Base-by-base conservation (phyloP, 2,113 vertebrate genomes). In the Eurystomus gularis region DNA sequence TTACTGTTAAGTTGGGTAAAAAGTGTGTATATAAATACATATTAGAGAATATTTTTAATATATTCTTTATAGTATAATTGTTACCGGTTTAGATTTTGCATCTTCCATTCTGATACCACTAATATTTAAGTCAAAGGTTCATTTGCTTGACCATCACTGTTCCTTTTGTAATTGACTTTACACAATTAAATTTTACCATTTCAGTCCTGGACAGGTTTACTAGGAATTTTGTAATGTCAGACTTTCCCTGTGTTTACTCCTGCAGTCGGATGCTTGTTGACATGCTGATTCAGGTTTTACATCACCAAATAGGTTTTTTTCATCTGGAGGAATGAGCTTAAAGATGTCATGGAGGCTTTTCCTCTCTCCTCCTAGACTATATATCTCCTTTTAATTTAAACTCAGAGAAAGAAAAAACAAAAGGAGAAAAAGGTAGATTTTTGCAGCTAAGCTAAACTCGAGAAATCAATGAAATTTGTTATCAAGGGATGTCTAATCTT, bases 391-490 rank as follows among this genome's bases (percentile, higher is more conserved):
- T 98, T 97, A 98, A 98, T 99, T 98, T 98, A 97, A 97, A 94
- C 95, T 96, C 90, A 62, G 92, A 92, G 97, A 97, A 76, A 93
- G 97, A 97, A 98, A 97, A 96, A 10, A 12, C 13, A 25, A 14
- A 33, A 42, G 96, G 86, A 82, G 96, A 97, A 83, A 92, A 98
- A 97, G 94, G 96, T 95, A 64, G 91, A 96, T 96, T 98, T 98
- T 96, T 98, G 89, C 94, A 97, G 95, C 97, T 97, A 97, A 98
- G 91, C 95, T 96, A 91, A 93, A 76, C 52, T 69, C 48, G 94
- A 92, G 46, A 96, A 98, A 99, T 99, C 98, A 89, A 98, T 98
- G 86, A 96, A 98, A 98, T 98, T 99, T 99, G 98, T 99, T 98
- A 98, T 98, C 96, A 97, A 90, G 97, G 82, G 92, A 97, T 97